A percentile compares a stretch with the other conserved stretches of the same genome.
phyloP scores from a whole-genome alignment of 1,140 invertebrate species.

The Physella acuta region DNA sequence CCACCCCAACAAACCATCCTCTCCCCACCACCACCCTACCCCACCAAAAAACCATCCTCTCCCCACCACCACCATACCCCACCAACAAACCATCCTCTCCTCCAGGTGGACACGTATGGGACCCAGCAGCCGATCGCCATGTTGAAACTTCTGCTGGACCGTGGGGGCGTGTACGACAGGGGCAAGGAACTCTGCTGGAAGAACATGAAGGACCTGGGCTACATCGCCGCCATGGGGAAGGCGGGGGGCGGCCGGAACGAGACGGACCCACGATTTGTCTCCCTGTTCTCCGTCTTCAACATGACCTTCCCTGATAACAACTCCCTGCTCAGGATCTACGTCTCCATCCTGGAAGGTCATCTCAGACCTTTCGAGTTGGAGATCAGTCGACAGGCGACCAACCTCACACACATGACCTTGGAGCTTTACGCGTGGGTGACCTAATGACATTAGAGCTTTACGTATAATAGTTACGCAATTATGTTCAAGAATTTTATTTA shows the following conservation, averaged over 20 bases:
- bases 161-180: conserved; percentile 80
- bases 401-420: conserved; percentile 74
- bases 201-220: conserved; percentile 74
- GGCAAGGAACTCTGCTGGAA: conserved; percentile 87
- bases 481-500: too few relatives aligned
- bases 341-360: conserved; percentile 78
- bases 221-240: conserved; percentile 64
- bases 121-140: conserved; percentile 88
- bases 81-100: neutral
- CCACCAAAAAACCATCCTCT: too few relatives aligned
- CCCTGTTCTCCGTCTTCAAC: conserved; percentile 81
- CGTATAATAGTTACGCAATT: conserved; percentile 36
- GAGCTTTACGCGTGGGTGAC: conserved; percentile 71
- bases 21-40: too few relatives aligned
- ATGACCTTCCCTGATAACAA: conserved; percentile 74
- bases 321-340: conserved; percentile 61
- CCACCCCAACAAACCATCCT: too few relatives aligned
- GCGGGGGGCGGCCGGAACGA: conserved; percentile 81
- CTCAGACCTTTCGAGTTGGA: conserved; percentile 60
- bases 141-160: conserved; percentile 79
- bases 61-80: too few relatives aligned
- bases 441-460: neutral
- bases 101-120: conserved; percentile 73
- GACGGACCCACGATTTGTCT: conserved; percentile 83
- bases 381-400: conserved; percentile 66